Evolutionary conservation across 30 jellyfish, hydroid and myxozoan species (phyloP), one percentile per base, ranked within the genome.

Genomic region (Aurelia sp.): DNA sequence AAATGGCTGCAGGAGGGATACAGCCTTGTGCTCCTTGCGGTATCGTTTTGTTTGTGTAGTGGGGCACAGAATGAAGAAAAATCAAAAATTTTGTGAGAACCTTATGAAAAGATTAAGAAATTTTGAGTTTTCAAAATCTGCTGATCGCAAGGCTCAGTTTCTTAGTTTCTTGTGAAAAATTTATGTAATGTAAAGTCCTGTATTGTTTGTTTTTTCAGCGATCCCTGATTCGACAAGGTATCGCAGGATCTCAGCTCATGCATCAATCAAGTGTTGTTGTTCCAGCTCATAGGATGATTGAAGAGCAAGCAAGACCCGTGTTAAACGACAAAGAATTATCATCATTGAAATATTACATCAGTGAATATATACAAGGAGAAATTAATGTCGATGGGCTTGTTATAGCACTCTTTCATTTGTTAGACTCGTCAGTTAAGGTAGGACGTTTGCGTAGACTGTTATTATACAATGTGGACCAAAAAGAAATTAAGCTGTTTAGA

Each of bases 191-290:
- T 27, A 27, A 27, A 27, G 2, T 11, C 16, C 67, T 3, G 10
- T 58, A 58, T 58, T 20, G 67, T 74, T 61, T 62, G 7, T 48
- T 69, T 60, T 31, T 86, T 15, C 68, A 92, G 98, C 74, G 73
- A 62, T 70, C 97, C 10, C 79, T 65, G 74, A 60, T 94, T 64
- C 95, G 96, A 63, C 96, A 77, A 48, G 99, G 99, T 10, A 76
- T 94, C 27, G 97, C 97, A 0, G 99, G 99, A 17, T 80, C 94
- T 13, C 99, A 88, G 73, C 73, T 89, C 4, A 78, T 74, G 20
- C 99, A 94, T 47, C 97, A 84, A 63, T 73, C 97, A 3, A 84
- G 84, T 11, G 82, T 85, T 35, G 96, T 96, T 4, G 97, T 91
- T 3, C 74, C 97, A 0, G 72, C 97, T 44, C 90, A 82, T 20